These are phyloP conservation scores for Branchinecta lindahli DNA, from an alignment of 1,140 invertebrate species.

Conservation along the genomic window DNA sequence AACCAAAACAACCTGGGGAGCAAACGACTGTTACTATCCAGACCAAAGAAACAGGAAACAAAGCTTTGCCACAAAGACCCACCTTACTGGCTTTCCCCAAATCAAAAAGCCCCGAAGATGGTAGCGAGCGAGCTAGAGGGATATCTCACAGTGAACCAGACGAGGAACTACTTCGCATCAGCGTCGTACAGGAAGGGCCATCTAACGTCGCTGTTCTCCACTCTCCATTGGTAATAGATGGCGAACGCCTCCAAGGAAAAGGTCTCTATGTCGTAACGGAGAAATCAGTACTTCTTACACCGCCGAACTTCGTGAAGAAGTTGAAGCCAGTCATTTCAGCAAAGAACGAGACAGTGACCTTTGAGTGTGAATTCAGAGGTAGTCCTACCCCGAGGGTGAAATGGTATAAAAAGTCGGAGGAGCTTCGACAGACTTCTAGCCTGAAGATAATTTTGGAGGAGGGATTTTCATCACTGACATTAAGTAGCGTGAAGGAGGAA, in stretches of 20 bases:
- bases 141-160: not conserved
- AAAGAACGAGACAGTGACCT: constrained; percentile 40
- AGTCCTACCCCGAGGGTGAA: constrained; percentile 48
- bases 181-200: not conserved
- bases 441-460: constrained; percentile 50
- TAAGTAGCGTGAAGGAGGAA: constrained; percentile 38
- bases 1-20: too few species aligned
- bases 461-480: constrained; percentile 19
- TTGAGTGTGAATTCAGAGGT: constrained; percentile 50
- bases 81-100: too few species aligned
- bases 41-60: too few species aligned
- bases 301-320: constrained; percentile 51
- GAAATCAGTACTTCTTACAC: constrained; percentile 26
- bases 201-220: not conserved
- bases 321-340: constrained; percentile 47
- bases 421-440: constrained; percentile 44
- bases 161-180: not conserved
- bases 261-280: not conserved
- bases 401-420: constrained; percentile 59
- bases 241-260: not conserved
- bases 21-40: too few species aligned
- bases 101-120: constrained; percentile 6
- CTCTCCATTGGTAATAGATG: constrained; percentile 1
- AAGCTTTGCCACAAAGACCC: too few species aligned
- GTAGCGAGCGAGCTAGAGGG: not conserved